phyloP scores from a whole-genome alignment of 2,113 vertebrate species.

The Mustela nigripes region DNA sequence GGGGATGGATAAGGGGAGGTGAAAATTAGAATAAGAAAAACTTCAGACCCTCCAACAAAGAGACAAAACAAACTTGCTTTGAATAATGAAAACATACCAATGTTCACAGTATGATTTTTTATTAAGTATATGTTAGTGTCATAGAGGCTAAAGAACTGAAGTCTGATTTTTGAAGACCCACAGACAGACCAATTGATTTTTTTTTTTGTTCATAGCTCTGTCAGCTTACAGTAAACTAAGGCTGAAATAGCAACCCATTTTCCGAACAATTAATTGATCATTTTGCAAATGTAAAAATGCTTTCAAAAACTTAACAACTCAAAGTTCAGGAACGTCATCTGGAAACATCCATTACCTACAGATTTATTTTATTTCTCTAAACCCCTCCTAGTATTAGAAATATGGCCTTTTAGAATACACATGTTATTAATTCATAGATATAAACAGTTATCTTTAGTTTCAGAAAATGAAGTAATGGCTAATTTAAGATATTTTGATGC shows the following conservation, averaged over 20 bases:
- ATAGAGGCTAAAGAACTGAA: neutral
- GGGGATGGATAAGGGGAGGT: neutral
- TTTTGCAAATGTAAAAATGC: slow-evolving; percentile 45
- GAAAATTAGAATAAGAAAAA: neutral
- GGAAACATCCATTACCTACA: neutral
- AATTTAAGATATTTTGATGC: neutral
- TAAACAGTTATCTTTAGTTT: neutral
- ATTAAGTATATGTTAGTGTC: neutral
- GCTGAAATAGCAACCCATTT: neutral
- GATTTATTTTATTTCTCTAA: slow-evolving; percentile 33
- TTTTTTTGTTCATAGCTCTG: neutral
- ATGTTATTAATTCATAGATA: slow-evolving; percentile 21
- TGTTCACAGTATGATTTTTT: slow-evolving; percentile 15
- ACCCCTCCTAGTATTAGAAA: neutral
- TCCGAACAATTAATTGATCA: neutral
- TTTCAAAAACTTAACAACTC: slow-evolving; percentile 54
- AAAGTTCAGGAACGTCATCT: slow-evolving; percentile 37
- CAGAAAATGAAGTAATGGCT: slow-evolving; percentile 14
- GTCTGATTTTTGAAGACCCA: neutral
- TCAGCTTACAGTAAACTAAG: neutral
- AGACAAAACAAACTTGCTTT: slow-evolving; percentile 33
- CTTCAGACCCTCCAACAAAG: neutral
- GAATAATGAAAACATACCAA: neutral
- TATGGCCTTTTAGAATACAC: neutral
- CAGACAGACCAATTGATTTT: neutral